phyloP scores from a whole-genome alignment of 2,888 invertebrate genomes.

The Caenorhabditis wallacei region DNA sequence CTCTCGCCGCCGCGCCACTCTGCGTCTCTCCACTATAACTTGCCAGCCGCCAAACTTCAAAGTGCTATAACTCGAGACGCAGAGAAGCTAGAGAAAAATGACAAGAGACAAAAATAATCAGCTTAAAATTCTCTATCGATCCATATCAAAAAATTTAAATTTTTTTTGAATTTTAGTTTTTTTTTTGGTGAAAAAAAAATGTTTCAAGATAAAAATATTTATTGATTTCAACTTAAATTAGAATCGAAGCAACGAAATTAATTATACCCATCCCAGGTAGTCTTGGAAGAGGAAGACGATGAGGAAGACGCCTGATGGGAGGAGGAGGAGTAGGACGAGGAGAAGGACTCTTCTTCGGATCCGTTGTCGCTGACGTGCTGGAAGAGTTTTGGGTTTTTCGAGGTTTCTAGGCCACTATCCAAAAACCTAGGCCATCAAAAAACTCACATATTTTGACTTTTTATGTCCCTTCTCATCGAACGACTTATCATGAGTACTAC shows the following conservation, averaged over 20 bases:
- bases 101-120: too few species aligned
- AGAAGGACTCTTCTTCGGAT: constrained; percentile 42
- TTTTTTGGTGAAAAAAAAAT: too few species aligned
- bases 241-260: background rate
- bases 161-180: too few species aligned
- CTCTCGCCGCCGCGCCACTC: too few species aligned
- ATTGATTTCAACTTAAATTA: too few species aligned
- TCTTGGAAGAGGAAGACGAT: constrained; percentile 27
- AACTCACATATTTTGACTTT: constrained; percentile 48
- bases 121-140: too few species aligned
- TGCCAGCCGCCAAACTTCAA: too few species aligned
- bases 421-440: background rate
- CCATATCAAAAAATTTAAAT: too few species aligned
- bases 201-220: too few species aligned
- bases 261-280: constrained; percentile 23
- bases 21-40: too few species aligned
- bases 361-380: constrained; percentile 56
- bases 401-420: background rate
- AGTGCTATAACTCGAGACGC: too few species aligned
- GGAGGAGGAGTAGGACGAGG: constrained; percentile 32
- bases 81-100: too few species aligned
- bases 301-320: constrained; percentile 37
- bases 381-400: background rate
- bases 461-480: constrained; percentile 32
- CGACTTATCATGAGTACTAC: constrained; percentile 20